Base-by-base conservation (phyloP, 2,797 vertebrate genomes). In the Pogoniulus pusillus region DNA sequence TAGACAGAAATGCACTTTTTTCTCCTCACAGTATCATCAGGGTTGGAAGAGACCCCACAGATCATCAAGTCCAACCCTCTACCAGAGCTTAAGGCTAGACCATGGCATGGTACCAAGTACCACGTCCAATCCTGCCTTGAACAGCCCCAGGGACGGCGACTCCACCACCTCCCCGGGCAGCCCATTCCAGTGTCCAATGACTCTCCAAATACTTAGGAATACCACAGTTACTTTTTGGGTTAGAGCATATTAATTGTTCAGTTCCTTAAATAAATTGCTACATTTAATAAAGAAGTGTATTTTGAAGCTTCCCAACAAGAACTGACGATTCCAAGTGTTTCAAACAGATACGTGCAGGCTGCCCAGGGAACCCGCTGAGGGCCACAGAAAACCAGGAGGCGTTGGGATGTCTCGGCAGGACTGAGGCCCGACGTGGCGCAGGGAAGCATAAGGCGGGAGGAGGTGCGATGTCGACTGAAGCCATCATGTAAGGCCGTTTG, bases 391-490 rank as follows among this genome's bases (percentile, higher is more conserved):
- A 1, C 34, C 3, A 34, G 27, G 34, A 17, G 11, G 4, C 60
- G 1, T 1, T 2, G 2, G 24, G 24, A 10, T 6, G 35, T 2
- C 29, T 2, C 1, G 9, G n/a, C 62, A 17, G 41, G 23, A 19
- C 27, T 0, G 7, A 10, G 49, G 19, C 3, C n/a, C 18, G 39
- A 13, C 9, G 13, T 1, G 30, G 7, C 9, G 17, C 4, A 30
- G 22, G 32, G 6, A 3, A 16, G 9, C 35, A 29, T 5, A 2
- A 29, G n/a, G 24, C 0, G 63, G 30, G 18, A 19, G 26, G 4
- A 5, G 34, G 22, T 1, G 35, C 2, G 27, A 5, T 7, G 37
- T 1, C 3, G 47, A 15, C 32, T 0, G 32, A 26, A 6, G 3
- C 10, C 12, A 2, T 37, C 15, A 16, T 5, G 2, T 1, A 6